phyloP scores from a whole-genome alignment of 2,888 invertebrate genomes.

The Agriopis marginaria region DNA sequence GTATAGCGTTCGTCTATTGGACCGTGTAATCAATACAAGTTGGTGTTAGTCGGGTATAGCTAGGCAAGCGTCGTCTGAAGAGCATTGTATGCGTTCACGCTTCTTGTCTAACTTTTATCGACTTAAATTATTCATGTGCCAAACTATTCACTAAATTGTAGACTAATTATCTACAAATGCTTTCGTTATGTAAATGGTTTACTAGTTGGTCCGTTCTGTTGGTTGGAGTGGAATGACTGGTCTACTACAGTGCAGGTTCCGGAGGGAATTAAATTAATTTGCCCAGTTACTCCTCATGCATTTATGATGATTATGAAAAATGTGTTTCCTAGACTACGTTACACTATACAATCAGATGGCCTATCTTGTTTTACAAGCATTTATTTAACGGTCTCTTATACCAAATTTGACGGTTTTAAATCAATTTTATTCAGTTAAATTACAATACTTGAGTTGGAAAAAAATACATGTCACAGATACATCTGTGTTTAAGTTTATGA shows the following conservation, averaged over 20 bases:
- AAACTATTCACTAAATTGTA: conserved; percentile 14
- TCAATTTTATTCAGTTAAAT: too few relatives aligned
- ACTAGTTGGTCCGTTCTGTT: background rate
- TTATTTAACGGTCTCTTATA: too few relatives aligned
- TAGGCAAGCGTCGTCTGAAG: conserved; percentile 2
- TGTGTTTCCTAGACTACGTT: background rate
- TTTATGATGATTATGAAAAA: background rate
- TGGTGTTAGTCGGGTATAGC: conserved; percentile 29
- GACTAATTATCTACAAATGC: conserved; percentile 3
- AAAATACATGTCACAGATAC: too few relatives aligned
- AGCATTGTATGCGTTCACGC: conserved; percentile 15
- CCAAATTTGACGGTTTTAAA: too few relatives aligned
- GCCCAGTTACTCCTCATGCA: background rate
- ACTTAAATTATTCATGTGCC: conserved; percentile 7
- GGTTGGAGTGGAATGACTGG: too few relatives aligned
- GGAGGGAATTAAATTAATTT: background rate
- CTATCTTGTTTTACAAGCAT: too few relatives aligned
- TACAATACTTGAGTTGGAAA: too few relatives aligned
- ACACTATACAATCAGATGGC: background rate
- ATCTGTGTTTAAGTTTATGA: too few relatives aligned
- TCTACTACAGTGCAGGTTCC: background rate
- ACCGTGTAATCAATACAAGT: conserved; percentile 44
- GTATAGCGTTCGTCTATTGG: conserved; percentile 35
- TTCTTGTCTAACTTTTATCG: conserved; percentile 3
- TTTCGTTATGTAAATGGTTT: conserved; percentile 5